Percentiles rank a stretch among this genome's conserved stretches.
phyloP scores from a whole-genome alignment of 2,888 invertebrate genomes.

The Leucozona laternaria region DNA sequence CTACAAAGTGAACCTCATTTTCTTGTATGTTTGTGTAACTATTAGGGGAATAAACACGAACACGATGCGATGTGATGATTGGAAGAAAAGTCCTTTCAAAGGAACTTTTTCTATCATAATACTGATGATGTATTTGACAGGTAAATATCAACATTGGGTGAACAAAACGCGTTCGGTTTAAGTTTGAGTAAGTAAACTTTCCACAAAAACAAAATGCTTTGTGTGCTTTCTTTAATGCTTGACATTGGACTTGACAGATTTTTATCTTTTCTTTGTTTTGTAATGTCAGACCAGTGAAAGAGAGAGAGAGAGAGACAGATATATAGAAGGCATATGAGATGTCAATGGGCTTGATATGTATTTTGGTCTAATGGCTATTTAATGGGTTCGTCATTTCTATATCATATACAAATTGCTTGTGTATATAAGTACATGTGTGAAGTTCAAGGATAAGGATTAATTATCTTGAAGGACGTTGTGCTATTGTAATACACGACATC shows the following conservation, averaged over 20 bases:
- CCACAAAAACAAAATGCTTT: neutral
- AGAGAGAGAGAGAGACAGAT: neutral
- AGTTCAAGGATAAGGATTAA: constrained; percentile 50
- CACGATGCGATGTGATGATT: constrained; percentile 9
- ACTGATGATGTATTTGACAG: constrained; percentile 54
- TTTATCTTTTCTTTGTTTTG: constrained; percentile 3
- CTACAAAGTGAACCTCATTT: constrained; percentile 10
- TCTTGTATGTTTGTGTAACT: neutral
- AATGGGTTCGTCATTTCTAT: constrained; percentile 21
- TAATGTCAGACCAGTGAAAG: neutral
- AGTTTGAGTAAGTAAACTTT: constrained; percentile 6
- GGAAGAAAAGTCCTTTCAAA: constrained; percentile 26
- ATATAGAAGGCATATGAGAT: neutral
- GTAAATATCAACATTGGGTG: constrained; percentile 43
- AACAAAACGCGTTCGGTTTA: neutral
- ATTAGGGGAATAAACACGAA: constrained; percentile 18
- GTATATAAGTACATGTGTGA: neutral
- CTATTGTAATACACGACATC: neutral
- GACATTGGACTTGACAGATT: constrained; percentile 52
- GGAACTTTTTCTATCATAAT: constrained; percentile 30
- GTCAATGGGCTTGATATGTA: constrained; percentile 14
- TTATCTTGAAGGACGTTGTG: neutral
- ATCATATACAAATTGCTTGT: constrained; percentile 6
- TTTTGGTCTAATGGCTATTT: constrained; percentile 40
- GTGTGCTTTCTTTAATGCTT: constrained; percentile 28